Percentiles rank a stretch among this genome's conserved stretches.
These are phyloP conservation scores for Mobula hypostoma DNA, from an alignment of 2,113 vertebrate genomes.

Conservation along the genomic window DNA sequence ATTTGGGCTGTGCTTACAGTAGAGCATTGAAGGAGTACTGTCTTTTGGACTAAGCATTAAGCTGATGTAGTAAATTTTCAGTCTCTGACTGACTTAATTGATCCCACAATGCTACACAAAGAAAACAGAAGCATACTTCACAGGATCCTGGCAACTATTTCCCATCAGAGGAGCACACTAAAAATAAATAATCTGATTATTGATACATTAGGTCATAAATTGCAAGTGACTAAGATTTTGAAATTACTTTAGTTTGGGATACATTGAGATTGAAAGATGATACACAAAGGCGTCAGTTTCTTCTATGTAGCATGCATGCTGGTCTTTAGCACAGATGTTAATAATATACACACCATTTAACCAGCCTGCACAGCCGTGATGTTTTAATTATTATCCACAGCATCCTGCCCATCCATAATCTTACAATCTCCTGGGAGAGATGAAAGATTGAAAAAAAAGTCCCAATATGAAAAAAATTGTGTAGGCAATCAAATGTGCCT, in stretches of 20 bases:
- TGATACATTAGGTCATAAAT: background rate
- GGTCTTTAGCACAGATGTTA: background rate
- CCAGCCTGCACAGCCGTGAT: too few species aligned
- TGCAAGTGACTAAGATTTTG: background rate
- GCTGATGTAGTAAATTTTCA: background rate
- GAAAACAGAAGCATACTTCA: background rate
- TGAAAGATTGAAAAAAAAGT: background rate
- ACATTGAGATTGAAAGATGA: background rate
- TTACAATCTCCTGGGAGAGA: background rate
- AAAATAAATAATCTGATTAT: background rate
- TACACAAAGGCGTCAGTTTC: background rate
- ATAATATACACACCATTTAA: too few species aligned
- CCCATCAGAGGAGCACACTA: background rate
- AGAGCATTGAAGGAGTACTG: background rate
- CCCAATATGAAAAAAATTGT: too few species aligned
- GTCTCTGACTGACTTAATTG: background rate
- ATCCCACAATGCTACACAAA: background rate
- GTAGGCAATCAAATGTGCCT: background rate
- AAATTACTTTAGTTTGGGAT: background rate
- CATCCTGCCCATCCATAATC: background rate
- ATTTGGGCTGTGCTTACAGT: background rate
- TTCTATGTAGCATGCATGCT: background rate
- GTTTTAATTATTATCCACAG: background rate
- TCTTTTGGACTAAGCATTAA: background rate
- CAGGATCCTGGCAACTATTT: background rate